A percentile compares a stretch with the other conserved stretches of the same genome.
phyloP scores from a whole-genome alignment of 2,113 vertebrate species.

The Girardinichthys multiradiatus region DNA sequence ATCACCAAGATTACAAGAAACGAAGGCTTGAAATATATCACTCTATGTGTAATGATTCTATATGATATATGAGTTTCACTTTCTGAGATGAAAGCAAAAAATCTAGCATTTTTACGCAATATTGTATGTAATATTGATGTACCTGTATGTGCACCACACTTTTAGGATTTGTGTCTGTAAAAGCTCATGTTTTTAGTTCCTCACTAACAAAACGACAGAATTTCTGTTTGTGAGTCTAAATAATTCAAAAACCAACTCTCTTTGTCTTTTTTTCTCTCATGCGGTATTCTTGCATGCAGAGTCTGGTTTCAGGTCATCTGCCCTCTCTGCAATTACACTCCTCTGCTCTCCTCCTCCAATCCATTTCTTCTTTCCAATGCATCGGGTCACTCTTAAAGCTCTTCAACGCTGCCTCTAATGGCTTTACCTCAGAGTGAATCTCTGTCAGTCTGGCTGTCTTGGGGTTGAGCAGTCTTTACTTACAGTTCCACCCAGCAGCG shows the following conservation, averaged over 20 bases:
- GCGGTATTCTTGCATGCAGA: slow-evolving; percentile 15
- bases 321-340: slow-evolving; percentile 26
- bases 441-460: slow-evolving; percentile 18
- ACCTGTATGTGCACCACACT: no score
- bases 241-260: slow-evolving; percentile 2
- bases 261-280: neutral
- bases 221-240: neutral
- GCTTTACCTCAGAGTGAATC: slow-evolving; percentile 50
- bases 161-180: no score
- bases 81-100: no score
- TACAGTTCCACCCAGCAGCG: slow-evolving; percentile 17
- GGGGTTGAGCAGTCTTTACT: slow-evolving; percentile 39
- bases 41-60: no score
- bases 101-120: no score
- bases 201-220: neutral
- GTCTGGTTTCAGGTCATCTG: slow-evolving; percentile 44
- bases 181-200: neutral
- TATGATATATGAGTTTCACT: no score
- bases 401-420: slow-evolving; percentile 56
- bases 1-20: no score
- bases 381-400: slow-evolving; percentile 33
- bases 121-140: no score
- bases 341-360: slow-evolving; percentile 26
- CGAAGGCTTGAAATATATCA: no score
- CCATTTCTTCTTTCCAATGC: slow-evolving; percentile 36